Evolutionary conservation across 2,888 invertebrate species (phyloP).

Genomic region (Atherix ibis): DNA sequence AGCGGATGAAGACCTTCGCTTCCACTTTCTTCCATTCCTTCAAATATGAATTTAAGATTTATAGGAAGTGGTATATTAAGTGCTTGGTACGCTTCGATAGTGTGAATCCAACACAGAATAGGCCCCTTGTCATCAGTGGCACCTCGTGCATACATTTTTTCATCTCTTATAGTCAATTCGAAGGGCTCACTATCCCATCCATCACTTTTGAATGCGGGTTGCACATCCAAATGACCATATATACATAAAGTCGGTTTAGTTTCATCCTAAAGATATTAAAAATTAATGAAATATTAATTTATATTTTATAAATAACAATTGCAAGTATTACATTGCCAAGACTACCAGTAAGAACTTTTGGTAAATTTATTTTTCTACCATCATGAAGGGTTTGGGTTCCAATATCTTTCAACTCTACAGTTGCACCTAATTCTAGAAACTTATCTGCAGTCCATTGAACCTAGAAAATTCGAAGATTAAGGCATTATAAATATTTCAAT

Average conservation of each 20-base stretch:
- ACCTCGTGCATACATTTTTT: slow-evolving; percentile 81
- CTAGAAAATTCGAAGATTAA: not conserved
- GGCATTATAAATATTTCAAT: too few relatives aligned
- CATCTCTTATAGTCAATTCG: slow-evolving; percentile 69
- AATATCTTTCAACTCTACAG: slow-evolving; percentile 54
- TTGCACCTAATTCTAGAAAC: slow-evolving; percentile 53
- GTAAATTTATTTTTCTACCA: slow-evolving; percentile 58
- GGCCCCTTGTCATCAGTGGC: slow-evolving; percentile 90
- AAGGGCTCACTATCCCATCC: slow-evolving; percentile 97
- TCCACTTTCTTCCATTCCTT: slow-evolving; percentile 98
- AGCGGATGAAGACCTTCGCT: slow-evolving; percentile 89
- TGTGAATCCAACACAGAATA: slow-evolving; percentile 90
- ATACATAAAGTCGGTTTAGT: slow-evolving; percentile 84
- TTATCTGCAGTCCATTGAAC: slow-evolving; percentile 62
- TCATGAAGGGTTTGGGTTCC: slow-evolving; percentile 59
- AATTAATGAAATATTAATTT: not conserved
- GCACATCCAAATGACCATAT: slow-evolving; percentile 97
- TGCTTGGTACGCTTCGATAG: slow-evolving; percentile 72
- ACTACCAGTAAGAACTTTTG: slow-evolving; percentile 68
- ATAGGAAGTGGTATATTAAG: slow-evolving; percentile 50
- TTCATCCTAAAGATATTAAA: slow-evolving; percentile 38
- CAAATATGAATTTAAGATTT: slow-evolving; percentile 79
- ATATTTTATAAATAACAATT: not conserved
- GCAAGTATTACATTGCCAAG: slow-evolving; percentile 49
- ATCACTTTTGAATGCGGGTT: slow-evolving; percentile 82